Conservation (phyloP, 2,888 invertebrate genomes). For the Coleophora flavipennella region DNA sequence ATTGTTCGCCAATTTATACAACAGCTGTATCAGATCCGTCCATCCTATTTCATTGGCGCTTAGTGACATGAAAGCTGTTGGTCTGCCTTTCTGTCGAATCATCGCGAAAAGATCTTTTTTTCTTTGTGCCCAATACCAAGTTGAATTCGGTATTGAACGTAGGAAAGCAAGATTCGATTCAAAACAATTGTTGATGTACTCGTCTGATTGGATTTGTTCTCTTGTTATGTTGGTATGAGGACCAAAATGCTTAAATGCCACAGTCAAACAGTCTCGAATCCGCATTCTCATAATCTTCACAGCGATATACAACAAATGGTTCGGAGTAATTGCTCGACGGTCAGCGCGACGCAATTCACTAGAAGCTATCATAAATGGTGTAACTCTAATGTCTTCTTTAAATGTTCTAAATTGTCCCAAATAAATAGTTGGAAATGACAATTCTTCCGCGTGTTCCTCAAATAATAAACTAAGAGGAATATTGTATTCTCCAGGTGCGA, state of each 20-base stretch:
- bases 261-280: constrained; percentile 12
- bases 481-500: constrained; percentile 14
- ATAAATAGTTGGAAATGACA: constrained; percentile 34
- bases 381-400: constrained; percentile 19
- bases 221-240: constrained; percentile 23
- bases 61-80: constrained; percentile 38
- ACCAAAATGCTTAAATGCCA: constrained; percentile 23
- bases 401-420: constrained; percentile 25
- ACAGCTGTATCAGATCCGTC: constrained; percentile 24
- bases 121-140: constrained; percentile 31
- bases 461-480: constrained; percentile 22
- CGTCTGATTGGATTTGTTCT: constrained; percentile 23
- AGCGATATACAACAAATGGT: constrained; percentile 23
- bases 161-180: constrained; percentile 35
- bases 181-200: constrained; percentile 27
- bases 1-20: constrained; percentile 28
- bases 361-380: constrained; percentile 20
- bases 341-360: constrained; percentile 27
- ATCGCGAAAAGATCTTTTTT: constrained; percentile 42
- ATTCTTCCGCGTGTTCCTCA: constrained; percentile 35
- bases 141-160: constrained; percentile 33
- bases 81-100: constrained; percentile 37
- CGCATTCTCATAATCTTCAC: constrained; percentile 23
- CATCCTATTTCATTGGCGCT: constrained; percentile 41
- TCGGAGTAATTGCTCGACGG: constrained; percentile 25